Evolutionary conservation across 2,888 invertebrate genomes (phyloP), one percentile per base, ranked within the genome.

Genomic region (Zaprionus bogoriensis): DNA sequence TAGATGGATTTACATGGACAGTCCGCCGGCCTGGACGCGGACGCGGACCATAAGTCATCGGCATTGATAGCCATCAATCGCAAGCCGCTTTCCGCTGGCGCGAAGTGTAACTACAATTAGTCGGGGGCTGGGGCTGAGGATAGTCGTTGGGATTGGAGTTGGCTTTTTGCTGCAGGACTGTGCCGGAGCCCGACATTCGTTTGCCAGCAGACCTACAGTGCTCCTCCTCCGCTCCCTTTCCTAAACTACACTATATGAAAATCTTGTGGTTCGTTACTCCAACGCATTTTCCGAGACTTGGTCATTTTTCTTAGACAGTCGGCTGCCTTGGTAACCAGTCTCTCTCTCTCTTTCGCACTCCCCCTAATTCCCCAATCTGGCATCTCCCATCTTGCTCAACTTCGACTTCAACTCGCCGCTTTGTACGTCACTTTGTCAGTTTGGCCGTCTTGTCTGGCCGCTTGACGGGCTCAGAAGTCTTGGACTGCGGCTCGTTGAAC

Each of bases 51-150:
- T 85, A 85, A 85, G 83, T 83, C 85, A 82, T 74, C 71, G 69
- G 68, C 85, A 85, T 80, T 83, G 85, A 85, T 83, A 83, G 82
- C 85, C 82, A 83, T 83, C 83, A 83, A 83, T 85, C 85, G 85
- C 72, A 44, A 62, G 65, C 69, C 71, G 70, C 77, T 67, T 76
- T 62, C 59, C 73, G 69, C 69, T 69, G 69, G 84, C 73, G 82
- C 71, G 81, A 85, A 81, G 82, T 82, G 74, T 70, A 77, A 79
- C 82, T 69, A 83, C 83, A 83, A 83, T 83, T 83, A 83, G 83
- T 82, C 59, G 73, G 82, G 63, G 78, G 73, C 65, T 58, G 67
- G 20, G 58, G 45, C 50, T 50, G 22, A 22, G 51, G 5, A 23
- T 9, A 41, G 25, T 9, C 30, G 30, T n/a, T 4, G n/a, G n/a